These are phyloP conservation scores for Pachyrhynchus sulphureomaculatus DNA, from an alignment of 1,140 invertebrate species.

Conservation along the genomic window DNA sequence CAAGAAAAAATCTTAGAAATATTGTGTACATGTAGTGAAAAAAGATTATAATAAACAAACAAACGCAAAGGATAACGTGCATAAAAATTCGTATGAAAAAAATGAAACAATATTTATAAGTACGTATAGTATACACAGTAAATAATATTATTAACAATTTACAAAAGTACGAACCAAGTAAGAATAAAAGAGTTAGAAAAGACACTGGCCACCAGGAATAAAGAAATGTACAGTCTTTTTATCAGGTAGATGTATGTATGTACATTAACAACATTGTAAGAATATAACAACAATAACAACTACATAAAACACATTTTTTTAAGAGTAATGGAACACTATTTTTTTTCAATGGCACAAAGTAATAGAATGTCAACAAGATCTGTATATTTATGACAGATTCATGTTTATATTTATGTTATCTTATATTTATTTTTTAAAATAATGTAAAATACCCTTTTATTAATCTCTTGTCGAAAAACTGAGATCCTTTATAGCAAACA, in stretches of 20 bases:
- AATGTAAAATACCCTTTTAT: too few relatives aligned
- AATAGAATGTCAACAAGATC: neutral
- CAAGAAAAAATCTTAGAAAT: constrained; percentile 8
- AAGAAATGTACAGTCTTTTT: constrained; percentile 16
- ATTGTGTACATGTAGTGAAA: constrained; percentile 11
- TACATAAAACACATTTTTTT: constrained; percentile 15
- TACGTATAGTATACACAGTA: constrained; percentile 30
- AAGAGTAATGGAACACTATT: too few relatives aligned
- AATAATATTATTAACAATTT: constrained; percentile 3
- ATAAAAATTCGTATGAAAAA: constrained; percentile 25
- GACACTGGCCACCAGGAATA: constrained; percentile 23
- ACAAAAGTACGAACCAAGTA: neutral
- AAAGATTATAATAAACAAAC: constrained; percentile 25
- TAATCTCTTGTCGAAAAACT: too few relatives aligned
- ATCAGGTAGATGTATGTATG: constrained; percentile 9
- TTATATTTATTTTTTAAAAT: too few relatives aligned
- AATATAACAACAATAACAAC: constrained; percentile 29
- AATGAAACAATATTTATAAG: constrained; percentile 29
- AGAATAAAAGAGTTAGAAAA: constrained; percentile 4
- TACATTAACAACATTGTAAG: constrained; percentile 23
- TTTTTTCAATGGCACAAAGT: too few relatives aligned
- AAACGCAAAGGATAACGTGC: constrained; percentile 30
- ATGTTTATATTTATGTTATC: too few relatives aligned
- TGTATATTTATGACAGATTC: too few relatives aligned
- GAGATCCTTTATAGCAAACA: too few relatives aligned